These are phyloP conservation scores for Scopus umbretta DNA, from an alignment of 2,113 vertebrate species.

Conservation along the genomic window DNA sequence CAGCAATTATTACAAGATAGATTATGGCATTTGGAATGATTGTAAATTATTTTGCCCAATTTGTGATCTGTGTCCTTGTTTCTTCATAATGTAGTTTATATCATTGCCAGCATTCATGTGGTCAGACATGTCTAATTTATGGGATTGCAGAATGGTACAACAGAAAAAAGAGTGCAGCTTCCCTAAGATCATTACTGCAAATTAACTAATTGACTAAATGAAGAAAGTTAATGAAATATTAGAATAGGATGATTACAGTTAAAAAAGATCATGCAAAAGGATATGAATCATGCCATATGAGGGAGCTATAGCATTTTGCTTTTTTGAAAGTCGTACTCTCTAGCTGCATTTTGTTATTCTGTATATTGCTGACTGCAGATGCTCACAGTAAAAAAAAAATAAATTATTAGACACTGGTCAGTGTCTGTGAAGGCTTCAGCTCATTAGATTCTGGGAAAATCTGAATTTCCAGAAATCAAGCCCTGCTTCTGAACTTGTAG, in stretches of 20 bases:
- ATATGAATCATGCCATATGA: background rate
- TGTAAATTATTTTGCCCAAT: constrained; percentile 47
- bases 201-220: background rate
- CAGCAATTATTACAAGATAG: constrained; percentile 52
- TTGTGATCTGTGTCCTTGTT: constrained; percentile 48
- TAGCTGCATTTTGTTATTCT: background rate
- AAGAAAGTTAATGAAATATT: background rate
- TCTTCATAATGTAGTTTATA: constrained; percentile 56
- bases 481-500: background rate
- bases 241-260: background rate
- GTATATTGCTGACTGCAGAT: background rate
- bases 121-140: background rate
- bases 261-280: background rate
- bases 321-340: background rate
- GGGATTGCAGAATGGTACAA: background rate
- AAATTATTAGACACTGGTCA: background rate
- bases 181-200: background rate
- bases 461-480: background rate
- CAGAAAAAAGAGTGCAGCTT: background rate
- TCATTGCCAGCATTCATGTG: background rate
- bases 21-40: constrained; percentile 44
- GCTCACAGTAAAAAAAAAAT: background rate
- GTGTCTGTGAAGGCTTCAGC: background rate
- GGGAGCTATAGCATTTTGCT: background rate
- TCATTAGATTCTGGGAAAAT: background rate